Base-by-base conservation (phyloP, 2,888 invertebrate species). In the Augochlorella aurata region DNA sequence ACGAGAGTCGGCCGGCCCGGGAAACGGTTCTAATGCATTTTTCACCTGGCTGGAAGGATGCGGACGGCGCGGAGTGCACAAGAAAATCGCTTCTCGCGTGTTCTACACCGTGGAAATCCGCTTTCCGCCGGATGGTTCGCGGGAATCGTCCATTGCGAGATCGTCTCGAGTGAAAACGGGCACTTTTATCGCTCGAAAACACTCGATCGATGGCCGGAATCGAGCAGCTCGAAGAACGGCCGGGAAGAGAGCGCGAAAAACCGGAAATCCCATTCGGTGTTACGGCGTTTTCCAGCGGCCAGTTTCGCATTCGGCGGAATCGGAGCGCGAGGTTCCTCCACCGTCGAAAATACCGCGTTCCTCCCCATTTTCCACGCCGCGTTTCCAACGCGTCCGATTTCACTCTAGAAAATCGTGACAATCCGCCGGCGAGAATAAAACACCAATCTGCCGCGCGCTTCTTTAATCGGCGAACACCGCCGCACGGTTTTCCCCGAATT, bases 251-350 rank as follows among this genome's bases (percentile, higher is more conserved):
- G 29, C 61, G 61, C 61, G 29, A 10, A 16, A 14, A 10, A 49
- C 50, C 24, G 44, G 29, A 54, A 65, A 29, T 65, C 65, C 65
- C 65, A 69, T 80, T 69, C 54, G 21, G 50, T 7, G 47, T 24
- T 21, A 47, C 49, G 38, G 45, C 44, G 63, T 65, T 81, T 49
- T n/a, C 63, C 44, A 49, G 29, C 16, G 18, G 21, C 16, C 45
- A 24, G 58, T 58, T 58, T 24, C 58, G 58, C 8, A 14, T 44
- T 29, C 50, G 29, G 47, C 52, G 69, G 61, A 75, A 81, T 70
- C 67, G 71, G 45, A 38, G 74, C 74, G 73, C 58, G n/a, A 71
- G 61, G 5, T 52, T 66, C 67, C 67, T n/a, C 61, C 0, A 2
- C 16, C 74, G 21, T 38, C 66, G 0, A 66, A 81, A 74, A 71